Evolutionary conservation across 2,888 invertebrate species (phyloP), one percentile per base, ranked within the genome.

Genomic region (Liopterus haemorrhoidalis): DNA sequence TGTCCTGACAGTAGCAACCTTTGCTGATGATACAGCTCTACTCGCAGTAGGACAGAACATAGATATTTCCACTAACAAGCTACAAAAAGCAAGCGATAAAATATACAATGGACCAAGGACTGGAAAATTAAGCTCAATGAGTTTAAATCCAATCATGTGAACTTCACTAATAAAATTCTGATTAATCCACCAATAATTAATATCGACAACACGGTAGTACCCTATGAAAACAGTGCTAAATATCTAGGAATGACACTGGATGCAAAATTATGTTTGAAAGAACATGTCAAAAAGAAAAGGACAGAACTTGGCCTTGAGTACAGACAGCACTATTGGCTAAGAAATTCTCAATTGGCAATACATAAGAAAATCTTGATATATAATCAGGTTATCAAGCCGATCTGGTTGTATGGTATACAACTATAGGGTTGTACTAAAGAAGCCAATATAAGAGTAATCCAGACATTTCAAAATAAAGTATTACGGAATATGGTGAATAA

Each of bases 121-220:
- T 55, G 55, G 56, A 48, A 48, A 33, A 57, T 55, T 5, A 54
- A 53, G 39, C 42, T 50, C 4, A 57, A 51, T 31, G 51, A 54
- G 33, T 20, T 21, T 0, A 58, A 59, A 52, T 57, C 54, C 6
- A 33, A 41, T 2, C 53, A 58, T 30, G 41, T 56, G 25, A 55
- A 53, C 12, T 56, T 57, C 37, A 51, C n/a, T n/a, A 49, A 43
- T 8, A 48, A 49, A 41, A 49, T 38, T 43, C 41, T 24, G 37
- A 37, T 14, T 14, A 49, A 40, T 15, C 41, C 40, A 37, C 48
- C 52, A 8, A 15, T n/a, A 9, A 4, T 38, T 5, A 20, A 37
- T 24, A 48, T 54, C n/a, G 45, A 55, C 35, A 30, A 31, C 14
- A 25, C 28, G 15, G 9, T 24, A 5, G 30, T 55, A 1, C 50